Percentiles rank a stretch among this genome's conserved stretches.
Evolutionary conservation across 2,888 invertebrate species (phyloP).

Genomic region (Heteropelma amictum): DNA sequence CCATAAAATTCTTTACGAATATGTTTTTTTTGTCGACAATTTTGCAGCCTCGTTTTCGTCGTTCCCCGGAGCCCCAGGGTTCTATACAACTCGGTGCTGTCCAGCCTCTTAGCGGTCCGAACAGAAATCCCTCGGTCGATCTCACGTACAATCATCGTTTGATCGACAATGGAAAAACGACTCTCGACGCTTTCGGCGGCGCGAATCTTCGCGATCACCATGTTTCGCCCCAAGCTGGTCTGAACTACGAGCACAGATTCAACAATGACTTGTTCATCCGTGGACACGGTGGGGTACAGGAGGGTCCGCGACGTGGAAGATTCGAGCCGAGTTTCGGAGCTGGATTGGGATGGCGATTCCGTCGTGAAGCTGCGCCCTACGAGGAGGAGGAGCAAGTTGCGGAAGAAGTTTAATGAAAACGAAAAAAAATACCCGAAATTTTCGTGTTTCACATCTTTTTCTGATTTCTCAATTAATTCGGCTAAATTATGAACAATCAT

Average conservation of each 20-base stretch:
- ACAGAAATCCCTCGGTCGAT: slow-evolving; percentile 43
- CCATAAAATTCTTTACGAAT: background rate
- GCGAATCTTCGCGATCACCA: slow-evolving; percentile 42
- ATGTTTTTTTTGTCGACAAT: background rate
- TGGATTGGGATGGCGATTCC: slow-evolving; percentile 54
- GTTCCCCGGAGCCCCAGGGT: slow-evolving; percentile 54
- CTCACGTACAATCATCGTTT: slow-evolving; percentile 53
- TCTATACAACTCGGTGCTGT: slow-evolving; percentile 25
- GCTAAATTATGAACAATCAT: background rate
- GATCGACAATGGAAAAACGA: slow-evolving; percentile 47
- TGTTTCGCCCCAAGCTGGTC: slow-evolving; percentile 57
- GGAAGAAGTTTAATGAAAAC: slow-evolving; percentile 18
- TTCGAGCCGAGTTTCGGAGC: slow-evolving; percentile 46
- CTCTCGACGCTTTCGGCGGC: slow-evolving; percentile 57
- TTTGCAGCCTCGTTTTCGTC: slow-evolving; percentile 34
- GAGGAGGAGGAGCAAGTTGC: slow-evolving; percentile 22
- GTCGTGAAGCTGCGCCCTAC: slow-evolving; percentile 38
- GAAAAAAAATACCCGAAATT: background rate
- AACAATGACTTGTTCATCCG: slow-evolving; percentile 54
- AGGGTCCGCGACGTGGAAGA: slow-evolving; percentile 44
- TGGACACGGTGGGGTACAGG: slow-evolving; percentile 56
- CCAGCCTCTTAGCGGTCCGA: slow-evolving; percentile 37
- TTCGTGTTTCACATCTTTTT: background rate
- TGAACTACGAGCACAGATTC: slow-evolving; percentile 55
- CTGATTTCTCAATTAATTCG: background rate